These are phyloP conservation scores for Synanthedon tipuliformis DNA, from an alignment of 2,888 invertebrate genomes.

Conservation along the genomic window DNA sequence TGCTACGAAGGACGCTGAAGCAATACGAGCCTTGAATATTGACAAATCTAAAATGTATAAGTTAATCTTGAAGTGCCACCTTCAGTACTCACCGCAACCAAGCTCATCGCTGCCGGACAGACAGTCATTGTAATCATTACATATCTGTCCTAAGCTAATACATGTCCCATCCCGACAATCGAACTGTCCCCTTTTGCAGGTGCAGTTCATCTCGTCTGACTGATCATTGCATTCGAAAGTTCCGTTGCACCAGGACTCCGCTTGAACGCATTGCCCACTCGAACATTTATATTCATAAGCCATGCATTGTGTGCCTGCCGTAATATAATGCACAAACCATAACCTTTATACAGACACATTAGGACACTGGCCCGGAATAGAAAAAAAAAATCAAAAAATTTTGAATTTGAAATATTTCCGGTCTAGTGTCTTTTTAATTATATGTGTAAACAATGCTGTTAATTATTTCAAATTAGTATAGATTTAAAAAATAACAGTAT, in stretches of 20 bases:
- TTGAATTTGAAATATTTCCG: background rate
- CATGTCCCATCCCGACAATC: slow-evolving; percentile 75
- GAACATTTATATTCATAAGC: slow-evolving; percentile 73
- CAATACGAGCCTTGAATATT: too few species aligned
- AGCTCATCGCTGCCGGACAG: slow-evolving; percentile 73
- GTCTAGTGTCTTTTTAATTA: background rate
- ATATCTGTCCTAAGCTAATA: slow-evolving; percentile 71
- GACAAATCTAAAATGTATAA: too few species aligned
- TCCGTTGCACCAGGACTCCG: slow-evolving; percentile 64
- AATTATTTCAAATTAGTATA: background rate
- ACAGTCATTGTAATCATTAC: slow-evolving; percentile 74
- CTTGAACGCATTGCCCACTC: slow-evolving; percentile 72
- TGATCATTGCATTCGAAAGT: slow-evolving; percentile 62
- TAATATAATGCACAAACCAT: slow-evolving; percentile 40
- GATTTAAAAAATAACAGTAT: background rate
- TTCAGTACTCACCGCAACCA: slow-evolving; percentile 51
- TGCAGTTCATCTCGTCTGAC: slow-evolving; percentile 52
- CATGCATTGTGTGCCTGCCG: slow-evolving; percentile 63
- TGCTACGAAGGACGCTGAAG: too few species aligned
- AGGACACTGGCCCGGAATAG: background rate
- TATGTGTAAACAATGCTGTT: background rate
- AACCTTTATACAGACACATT: slow-evolving; percentile 26
- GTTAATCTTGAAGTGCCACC: too few species aligned
- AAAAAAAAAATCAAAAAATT: background rate
- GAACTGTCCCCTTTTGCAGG: slow-evolving; percentile 62